phyloP scores from a whole-genome alignment of 53 echinoderm and acorn worm genomes.

The Echinometra lucunter region DNA sequence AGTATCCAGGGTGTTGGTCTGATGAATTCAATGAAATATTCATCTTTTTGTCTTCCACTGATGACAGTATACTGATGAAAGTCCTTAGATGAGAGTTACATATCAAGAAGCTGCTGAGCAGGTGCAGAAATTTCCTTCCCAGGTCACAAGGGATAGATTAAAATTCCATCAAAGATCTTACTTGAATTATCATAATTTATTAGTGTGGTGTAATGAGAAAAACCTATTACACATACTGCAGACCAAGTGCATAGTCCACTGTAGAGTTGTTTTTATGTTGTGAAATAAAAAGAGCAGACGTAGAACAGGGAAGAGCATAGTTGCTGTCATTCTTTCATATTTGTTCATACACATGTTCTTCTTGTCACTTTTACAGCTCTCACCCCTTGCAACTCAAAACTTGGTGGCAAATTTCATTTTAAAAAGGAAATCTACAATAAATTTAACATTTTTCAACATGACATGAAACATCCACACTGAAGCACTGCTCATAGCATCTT shows the following conservation, averaged over 20 bases:
- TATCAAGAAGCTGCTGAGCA: not conserved
- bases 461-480: not conserved
- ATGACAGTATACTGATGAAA: not conserved
- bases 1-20: constrained; percentile 1
- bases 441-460: not conserved
- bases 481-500: not conserved
- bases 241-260: not conserved
- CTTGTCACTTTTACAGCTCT: too few relatives aligned
- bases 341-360: not conserved
- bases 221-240: not conserved
- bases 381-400: not conserved
- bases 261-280: not conserved
- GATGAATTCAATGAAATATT: constrained; percentile 42
- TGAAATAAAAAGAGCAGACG: not conserved
- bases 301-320: not conserved
- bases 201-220: not conserved
- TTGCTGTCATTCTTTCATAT: not conserved
- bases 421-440: too few relatives aligned
- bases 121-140: not conserved
- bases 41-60: constrained; percentile 15
- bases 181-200: not conserved
- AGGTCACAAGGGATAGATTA: constrained; percentile 7
- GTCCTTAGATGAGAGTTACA: not conserved
- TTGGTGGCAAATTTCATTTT: too few relatives aligned
- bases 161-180: constrained; percentile 3